Conservation (phyloP, 2,888 invertebrate species). For the Drosophila cyrtoloma region DNA sequence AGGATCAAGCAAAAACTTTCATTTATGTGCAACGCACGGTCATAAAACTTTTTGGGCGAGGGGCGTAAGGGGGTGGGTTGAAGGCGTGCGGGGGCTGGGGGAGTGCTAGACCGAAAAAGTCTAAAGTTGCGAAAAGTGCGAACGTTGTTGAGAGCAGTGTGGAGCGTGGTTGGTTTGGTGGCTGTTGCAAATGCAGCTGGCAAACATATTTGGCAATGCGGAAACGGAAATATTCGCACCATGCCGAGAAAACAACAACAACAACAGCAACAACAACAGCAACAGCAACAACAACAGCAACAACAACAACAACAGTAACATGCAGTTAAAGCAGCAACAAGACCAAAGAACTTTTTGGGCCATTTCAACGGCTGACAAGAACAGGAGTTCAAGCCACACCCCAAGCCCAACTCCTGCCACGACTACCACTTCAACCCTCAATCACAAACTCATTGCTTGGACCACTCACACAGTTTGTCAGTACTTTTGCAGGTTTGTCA, state of each 20-base stretch:
- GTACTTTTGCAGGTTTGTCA: slow-evolving; percentile 66
- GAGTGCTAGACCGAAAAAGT: slow-evolving; percentile 36
- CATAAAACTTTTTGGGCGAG: slow-evolving; percentile 67
- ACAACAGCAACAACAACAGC: not conserved
- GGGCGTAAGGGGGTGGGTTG: not conserved
- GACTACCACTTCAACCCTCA: slow-evolving; percentile 6
- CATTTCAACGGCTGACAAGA: slow-evolving; percentile 71
- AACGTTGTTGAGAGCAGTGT: slow-evolving; percentile 56
- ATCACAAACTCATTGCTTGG: slow-evolving; percentile 47
- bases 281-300: no score
- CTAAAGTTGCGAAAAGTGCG: slow-evolving; percentile 75
- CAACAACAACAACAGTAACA: not conserved
- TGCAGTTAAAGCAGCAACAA: slow-evolving; percentile 12
- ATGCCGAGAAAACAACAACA: slow-evolving; percentile 67
- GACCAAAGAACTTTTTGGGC: slow-evolving; percentile 60
- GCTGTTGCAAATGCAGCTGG: slow-evolving; percentile 56
- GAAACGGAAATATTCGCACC: slow-evolving; percentile 82
- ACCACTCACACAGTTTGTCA: slow-evolving; percentile 65
- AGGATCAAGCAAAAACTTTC: slow-evolving; percentile 71
- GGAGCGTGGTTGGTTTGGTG: not conserved
- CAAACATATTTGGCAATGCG: slow-evolving; percentile 79
- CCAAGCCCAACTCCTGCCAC: slow-evolving; percentile 6
- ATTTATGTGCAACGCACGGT: slow-evolving; percentile 77
- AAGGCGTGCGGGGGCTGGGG: not conserved
- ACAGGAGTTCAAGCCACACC: slow-evolving; percentile 3